Evolutionary conservation across 2,113 vertebrate species (phyloP), one percentile per base, ranked within the genome.

Genomic region (Columba janthina): DNA sequence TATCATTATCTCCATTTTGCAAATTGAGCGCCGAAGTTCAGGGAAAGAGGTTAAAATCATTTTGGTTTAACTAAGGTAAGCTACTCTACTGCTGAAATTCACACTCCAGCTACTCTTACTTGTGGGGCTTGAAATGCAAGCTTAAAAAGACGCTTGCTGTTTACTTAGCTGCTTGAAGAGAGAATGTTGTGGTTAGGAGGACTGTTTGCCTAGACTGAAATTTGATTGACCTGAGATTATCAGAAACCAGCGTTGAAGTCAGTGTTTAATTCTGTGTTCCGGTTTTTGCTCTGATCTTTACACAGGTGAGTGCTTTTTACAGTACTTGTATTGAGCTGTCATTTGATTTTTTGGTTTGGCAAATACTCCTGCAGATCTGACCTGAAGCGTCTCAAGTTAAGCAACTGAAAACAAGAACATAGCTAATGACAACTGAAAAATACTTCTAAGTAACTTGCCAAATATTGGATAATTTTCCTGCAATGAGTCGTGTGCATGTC

Each of bases 161-260:
- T 94, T 74, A 32, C 5, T 57, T 62, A 42, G 29, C 36, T 53
- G 18, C 42, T 44, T 50, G 24, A 40, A 61, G 61, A 70, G 17
- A 78, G 61, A 85, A 73, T 51, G 54, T 64, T 72, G 42, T 85
- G 71, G 25, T 31, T 58, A 60, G 40, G n/a, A 92, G 24, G 57
- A 50, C 40, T 44, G 31, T 85, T 92, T 82, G 46, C n/a, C 38
- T 54, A 40, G 57, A 46, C 6, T 22, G 26, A 70, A 70, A 16
- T 46, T 32, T 60, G 40, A 25, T 19, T 86, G 94, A 76, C 38
- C 48, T 60, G 34, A 82, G 48, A 83, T 62, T 71, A 51, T 56
- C 67, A 15, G 31, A 67, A 95, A 28, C 24, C 36, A 69, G 2
- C 0, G 0, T 1, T 57, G 36, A 44, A 67, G n/a, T 36, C 32